These are phyloP conservation scores for Pseudochaenichthys georgianus DNA, from an alignment of 2,797 vertebrate species.

Conservation along the genomic window DNA sequence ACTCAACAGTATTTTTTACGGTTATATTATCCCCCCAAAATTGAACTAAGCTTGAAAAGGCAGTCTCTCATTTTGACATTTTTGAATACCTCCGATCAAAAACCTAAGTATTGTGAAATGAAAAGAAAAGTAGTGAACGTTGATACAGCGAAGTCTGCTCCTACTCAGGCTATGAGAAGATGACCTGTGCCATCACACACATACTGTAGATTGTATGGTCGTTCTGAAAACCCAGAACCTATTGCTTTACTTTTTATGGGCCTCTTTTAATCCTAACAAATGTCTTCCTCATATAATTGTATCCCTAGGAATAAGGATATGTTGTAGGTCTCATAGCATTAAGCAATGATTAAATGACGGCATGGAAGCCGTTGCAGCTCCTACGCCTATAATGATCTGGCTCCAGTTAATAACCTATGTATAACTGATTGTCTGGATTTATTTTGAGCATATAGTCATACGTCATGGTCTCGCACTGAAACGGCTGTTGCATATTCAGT, in stretches of 20 bases:
- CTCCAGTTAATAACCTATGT: not conserved
- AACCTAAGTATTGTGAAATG: slow-evolving; percentile 16
- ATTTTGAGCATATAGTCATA: slow-evolving; percentile 27
- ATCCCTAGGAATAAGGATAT: not conserved
- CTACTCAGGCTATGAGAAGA: not conserved
- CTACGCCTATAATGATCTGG: not conserved
- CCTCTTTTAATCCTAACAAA: not conserved
- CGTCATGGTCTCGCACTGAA: not conserved
- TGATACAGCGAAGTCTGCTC: slow-evolving; percentile 11
- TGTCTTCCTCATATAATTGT: not conserved
- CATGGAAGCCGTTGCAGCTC: slow-evolving; percentile 2
- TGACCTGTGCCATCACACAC: not conserved
- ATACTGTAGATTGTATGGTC: slow-evolving; percentile 25
- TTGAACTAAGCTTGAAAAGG: slow-evolving; percentile 16
- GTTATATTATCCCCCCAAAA: not conserved
- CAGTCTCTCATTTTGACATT: not conserved
- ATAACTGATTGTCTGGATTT: slow-evolving; percentile 28
- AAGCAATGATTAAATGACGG: slow-evolving; percentile 7
- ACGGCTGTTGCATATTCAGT: slow-evolving; percentile 10
- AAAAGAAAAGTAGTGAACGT: slow-evolving; percentile 18
- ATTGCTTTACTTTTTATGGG: not conserved
- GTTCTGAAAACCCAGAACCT: not conserved
- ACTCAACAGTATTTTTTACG: not conserved
- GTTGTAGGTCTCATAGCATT: slow-evolving; percentile 3
- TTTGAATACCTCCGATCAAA: not conserved